Conservation (phyloP, 2,113 vertebrate species). For the Pedetes capensis region DNA sequence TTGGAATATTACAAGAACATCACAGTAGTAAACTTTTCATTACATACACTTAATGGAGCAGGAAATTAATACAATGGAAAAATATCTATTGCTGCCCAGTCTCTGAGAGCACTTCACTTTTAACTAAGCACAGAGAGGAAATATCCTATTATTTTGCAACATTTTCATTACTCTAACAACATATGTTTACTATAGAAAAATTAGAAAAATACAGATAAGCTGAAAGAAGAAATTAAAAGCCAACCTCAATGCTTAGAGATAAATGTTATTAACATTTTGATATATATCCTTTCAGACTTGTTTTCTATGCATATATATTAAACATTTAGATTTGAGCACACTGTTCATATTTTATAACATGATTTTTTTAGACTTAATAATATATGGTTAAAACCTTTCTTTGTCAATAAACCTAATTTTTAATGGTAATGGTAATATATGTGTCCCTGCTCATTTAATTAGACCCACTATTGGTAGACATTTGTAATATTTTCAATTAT, state of each 20-base stretch:
- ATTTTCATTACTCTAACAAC: slow-evolving; percentile 39
- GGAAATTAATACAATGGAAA: slow-evolving; percentile 66
- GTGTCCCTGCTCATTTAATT: not conserved
- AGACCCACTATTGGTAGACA: not conserved
- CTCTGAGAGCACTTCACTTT: slow-evolving; percentile 57
- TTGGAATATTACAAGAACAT: too few relatives aligned
- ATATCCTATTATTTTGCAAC: slow-evolving; percentile 42
- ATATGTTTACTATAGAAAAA: slow-evolving; percentile 50
- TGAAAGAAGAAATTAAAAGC: slow-evolving; percentile 60
- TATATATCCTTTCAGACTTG: not conserved
- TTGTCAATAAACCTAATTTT: not conserved
- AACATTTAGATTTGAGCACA: slow-evolving; percentile 26
- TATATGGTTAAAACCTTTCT: not conserved
- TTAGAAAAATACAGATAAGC: slow-evolving; percentile 61
- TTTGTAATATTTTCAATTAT: slow-evolving; percentile 20
- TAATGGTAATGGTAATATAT: not conserved
- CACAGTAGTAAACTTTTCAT: slow-evolving; percentile 33
- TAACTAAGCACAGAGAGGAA: slow-evolving; percentile 48
- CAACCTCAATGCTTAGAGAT: not conserved
- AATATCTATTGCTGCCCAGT: slow-evolving; percentile 22
- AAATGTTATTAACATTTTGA: slow-evolving; percentile 33
- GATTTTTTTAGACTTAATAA: slow-evolving; percentile 2
- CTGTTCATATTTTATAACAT: not conserved
- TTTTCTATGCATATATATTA: not conserved
- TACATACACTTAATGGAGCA: slow-evolving; percentile 49